These are phyloP conservation scores for Platorchestia sp. DNA, from an alignment of 1,140 invertebrate genomes.

Conservation along the genomic window DNA sequence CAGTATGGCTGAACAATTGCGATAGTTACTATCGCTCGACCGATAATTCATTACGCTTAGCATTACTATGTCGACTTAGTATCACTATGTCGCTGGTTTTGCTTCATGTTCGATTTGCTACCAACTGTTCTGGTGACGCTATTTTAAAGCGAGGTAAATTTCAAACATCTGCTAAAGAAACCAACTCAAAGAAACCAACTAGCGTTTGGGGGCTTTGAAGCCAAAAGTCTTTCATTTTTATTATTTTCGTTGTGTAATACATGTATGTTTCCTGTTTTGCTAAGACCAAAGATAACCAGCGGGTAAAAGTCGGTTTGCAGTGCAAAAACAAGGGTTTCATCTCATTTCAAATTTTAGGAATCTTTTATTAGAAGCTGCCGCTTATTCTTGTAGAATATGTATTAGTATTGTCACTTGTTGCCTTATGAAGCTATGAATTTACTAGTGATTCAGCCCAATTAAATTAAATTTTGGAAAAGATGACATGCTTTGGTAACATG, in stretches of 20 bases:
- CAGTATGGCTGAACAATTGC: not conserved
- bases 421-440: not conserved
- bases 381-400: not conserved
- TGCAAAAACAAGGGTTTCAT: not conserved
- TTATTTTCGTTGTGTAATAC: not conserved
- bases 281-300: not conserved
- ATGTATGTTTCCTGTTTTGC: not conserved
- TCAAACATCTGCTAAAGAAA: not conserved
- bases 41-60: not conserved
- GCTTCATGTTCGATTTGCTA: not conserved
- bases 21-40: not conserved
- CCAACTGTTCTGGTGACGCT: not conserved
- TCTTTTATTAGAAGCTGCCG: not conserved
- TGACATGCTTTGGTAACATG: slow-evolving; percentile 32
- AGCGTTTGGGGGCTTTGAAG: not conserved
- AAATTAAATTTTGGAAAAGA: not conserved
- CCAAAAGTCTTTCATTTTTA: not conserved
- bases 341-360: not conserved
- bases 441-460: not conserved
- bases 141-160: not conserved
- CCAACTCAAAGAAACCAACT: too few relatives aligned
- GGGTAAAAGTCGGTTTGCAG: not conserved
- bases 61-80: not conserved
- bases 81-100: not conserved
- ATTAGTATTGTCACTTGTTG: not conserved